Conservation (phyloP, 2,113 vertebrate species). For the Leptobrachium ailaonicum region DNA sequence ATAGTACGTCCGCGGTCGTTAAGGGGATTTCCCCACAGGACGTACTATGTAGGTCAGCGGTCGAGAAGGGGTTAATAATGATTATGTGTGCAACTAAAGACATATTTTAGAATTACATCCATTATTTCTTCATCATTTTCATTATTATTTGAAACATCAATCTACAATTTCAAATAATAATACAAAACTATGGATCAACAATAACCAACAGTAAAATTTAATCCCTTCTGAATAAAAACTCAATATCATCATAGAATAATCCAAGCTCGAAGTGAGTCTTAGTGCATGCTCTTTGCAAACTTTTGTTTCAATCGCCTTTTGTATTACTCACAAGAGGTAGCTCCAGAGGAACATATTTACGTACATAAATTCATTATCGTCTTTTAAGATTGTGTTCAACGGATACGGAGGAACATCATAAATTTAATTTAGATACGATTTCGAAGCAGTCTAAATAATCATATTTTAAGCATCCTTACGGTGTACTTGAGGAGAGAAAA, state of each 20-base stretch:
- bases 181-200: too few species aligned
- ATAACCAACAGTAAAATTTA: too few species aligned
- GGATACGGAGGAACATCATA: conserved; percentile 16
- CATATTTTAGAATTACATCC: too few species aligned
- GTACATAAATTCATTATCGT: conserved; percentile 40
- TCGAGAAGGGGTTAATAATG: too few species aligned
- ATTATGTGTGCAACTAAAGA: too few species aligned
- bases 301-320: conserved; percentile 28
- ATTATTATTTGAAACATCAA: too few species aligned
- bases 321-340: conserved; percentile 34
- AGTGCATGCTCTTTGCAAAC: background rate
- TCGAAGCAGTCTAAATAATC: conserved; percentile 13
- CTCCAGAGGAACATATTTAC: conserved; percentile 32
- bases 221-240: too few species aligned
- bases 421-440: conserved; percentile 16
- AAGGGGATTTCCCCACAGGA: too few species aligned
- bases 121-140: too few species aligned
- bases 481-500: conserved; percentile 2
- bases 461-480: conserved; percentile 5
- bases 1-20: too few species aligned
- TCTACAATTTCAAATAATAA: too few species aligned
- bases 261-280: background rate
- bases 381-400: conserved; percentile 15
- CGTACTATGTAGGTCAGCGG: too few species aligned
- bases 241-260: background rate